Base-by-base conservation (phyloP, 2,113 vertebrate species). In the Bungarus multicinctus region DNA sequence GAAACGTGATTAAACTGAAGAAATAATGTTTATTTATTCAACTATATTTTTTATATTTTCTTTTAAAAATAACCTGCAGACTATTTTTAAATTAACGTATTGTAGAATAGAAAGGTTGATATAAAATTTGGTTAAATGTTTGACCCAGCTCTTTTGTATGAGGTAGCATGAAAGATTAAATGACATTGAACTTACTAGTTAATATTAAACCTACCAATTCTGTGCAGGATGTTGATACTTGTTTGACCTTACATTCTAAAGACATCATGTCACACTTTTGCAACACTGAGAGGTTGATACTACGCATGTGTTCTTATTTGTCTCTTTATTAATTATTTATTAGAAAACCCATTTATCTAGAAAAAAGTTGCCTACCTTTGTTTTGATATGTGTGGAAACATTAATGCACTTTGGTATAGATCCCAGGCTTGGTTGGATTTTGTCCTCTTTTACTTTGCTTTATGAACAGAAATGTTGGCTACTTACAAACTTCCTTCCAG, bases 171-270 rank as follows among this genome's bases (percentile, higher is more conserved):
- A 52, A 81, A 30, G 4, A 25, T 50, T 53, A 34, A 88, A 69
- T 39, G 45, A 92, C 20, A 14, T 52, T 55, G 91, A 74, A 89
- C 50, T 88, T 74, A 88, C 60, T 30, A 57, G 91, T 92, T 92
- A 92, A 92, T 92, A 92, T 92, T 92, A 92, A 81, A 92, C 34
- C 18, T n/a, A 47, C n/a, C 18, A 52, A 10, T 18, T 88, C 30
- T 88, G 30, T 64, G 30, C 11, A n/a, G 85, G 45, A 34, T 8
- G 1, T 58, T 87, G 14, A 20, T 55, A 52, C 34, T 27, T 88
- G 5, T 81, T 81, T 81, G 69, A 22, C 34, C 18, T 34, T 39
- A 81, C 69, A 81, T 81, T 81, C 34, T 81, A 39, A 39, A 9
- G 69, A 22, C 34, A 39, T 22, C 3, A 43, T 22, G 34, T 81